Evolutionary conservation across 2,797 vertebrate genomes (phyloP).

Genomic region (Podarcis siculus): DNA sequence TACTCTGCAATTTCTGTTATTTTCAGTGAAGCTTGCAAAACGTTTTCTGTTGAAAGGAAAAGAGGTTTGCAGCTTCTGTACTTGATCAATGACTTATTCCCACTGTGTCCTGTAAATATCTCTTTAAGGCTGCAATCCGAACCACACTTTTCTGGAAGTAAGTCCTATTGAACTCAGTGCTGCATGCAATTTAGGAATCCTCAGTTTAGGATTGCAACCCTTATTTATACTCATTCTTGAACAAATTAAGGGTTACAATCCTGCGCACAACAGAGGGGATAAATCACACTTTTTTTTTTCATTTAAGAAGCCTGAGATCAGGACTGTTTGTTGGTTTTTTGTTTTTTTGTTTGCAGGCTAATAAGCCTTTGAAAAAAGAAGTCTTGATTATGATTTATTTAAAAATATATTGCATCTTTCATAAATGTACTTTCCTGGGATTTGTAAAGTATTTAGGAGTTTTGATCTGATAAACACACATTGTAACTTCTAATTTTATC

Average conservation of each 20-base stretch:
- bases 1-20: background rate
- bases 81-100: background rate
- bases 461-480: conserved; percentile 46
- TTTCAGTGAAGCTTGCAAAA: background rate
- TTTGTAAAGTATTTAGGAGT: conserved; percentile 41
- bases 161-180: no score
- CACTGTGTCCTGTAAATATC: background rate
- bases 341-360: background rate
- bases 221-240: background rate
- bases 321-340: background rate
- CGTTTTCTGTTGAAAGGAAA: background rate
- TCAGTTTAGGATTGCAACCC: no score
- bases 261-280: background rate
- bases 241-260: background rate
- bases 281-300: background rate
- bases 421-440: conserved; percentile 38
- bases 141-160: no score
- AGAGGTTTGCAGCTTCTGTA: background rate
- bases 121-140: background rate
- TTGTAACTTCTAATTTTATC: conserved; percentile 50
- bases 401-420: conserved; percentile 20
- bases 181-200: no score
- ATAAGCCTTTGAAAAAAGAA: background rate
- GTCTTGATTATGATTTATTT: conserved; percentile 23
- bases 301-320: background rate